Conservation (phyloP, 2,888 invertebrate species). For the Trichogramma evanescens region DNA sequence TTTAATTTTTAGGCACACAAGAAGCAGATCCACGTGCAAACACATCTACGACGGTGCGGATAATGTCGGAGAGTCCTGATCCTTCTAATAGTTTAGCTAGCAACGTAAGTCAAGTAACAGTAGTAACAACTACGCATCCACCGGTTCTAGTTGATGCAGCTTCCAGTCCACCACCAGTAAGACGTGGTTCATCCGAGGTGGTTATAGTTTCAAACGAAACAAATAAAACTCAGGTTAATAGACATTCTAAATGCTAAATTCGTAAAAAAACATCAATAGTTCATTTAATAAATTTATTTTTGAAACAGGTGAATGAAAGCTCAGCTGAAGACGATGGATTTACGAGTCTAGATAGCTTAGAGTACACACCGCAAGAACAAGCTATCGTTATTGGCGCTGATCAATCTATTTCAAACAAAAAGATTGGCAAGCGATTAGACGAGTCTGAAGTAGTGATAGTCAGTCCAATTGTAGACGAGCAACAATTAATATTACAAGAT, state of each 20-base stretch:
- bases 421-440: conserved; percentile 64
- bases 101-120: conserved; percentile 71
- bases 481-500: conserved; percentile 53
- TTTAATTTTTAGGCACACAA: conserved; percentile 29
- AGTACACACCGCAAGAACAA: conserved; percentile 50
- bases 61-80: conserved; percentile 53
- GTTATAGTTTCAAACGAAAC: conserved; percentile 74
- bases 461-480: conserved; percentile 57
- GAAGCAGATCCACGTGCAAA: conserved; percentile 43
- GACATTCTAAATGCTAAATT: not conserved
- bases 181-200: conserved; percentile 64
- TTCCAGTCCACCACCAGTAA: conserved; percentile 63
- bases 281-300: not conserved
- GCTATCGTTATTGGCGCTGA: conserved; percentile 35
- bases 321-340: conserved; percentile 69
- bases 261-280: not conserved
- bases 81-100: conserved; percentile 69
- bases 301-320: conserved; percentile 51
- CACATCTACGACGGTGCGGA: conserved; percentile 50
- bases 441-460: conserved; percentile 81
- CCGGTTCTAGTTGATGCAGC: conserved; percentile 67
- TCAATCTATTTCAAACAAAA: conserved; percentile 39
- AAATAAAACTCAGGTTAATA: conserved; percentile 56
- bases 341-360: conserved; percentile 69
- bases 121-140: conserved; percentile 79